Evolutionary conservation across 2,888 invertebrate species (phyloP).

Genomic region (Hirtodrosophila trivittata): DNA sequence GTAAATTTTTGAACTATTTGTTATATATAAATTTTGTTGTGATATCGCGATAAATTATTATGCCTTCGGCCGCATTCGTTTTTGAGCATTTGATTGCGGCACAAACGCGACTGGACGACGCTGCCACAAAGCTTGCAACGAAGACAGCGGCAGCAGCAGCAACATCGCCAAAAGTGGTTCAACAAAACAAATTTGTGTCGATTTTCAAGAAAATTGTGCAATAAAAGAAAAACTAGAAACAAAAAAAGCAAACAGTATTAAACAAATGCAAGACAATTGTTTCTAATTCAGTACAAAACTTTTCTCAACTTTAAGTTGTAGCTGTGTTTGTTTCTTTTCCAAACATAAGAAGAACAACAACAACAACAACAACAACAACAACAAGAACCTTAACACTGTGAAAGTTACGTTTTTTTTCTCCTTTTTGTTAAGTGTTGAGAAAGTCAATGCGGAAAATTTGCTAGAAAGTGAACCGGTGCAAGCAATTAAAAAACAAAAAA

Average conservation of each 20-base stretch:
- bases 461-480: conserved; percentile 15
- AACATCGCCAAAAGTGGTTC: conserved; percentile 22
- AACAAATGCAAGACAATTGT: conserved; percentile 38
- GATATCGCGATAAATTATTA: conserved; percentile 61
- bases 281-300: conserved; percentile 32
- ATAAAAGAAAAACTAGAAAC: conserved; percentile 43
- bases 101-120: conserved; percentile 71
- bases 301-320: too few species aligned
- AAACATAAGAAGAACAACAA: too few species aligned
- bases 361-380: too few species aligned
- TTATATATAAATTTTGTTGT: conserved; percentile 1
- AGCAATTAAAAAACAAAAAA: conserved; percentile 3
- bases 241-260: conserved; percentile 16
- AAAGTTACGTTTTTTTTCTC: conserved; percentile 15
- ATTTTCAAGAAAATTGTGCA: conserved; percentile 73
- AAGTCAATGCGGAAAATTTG: conserved; percentile 19
- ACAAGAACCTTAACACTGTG: conserved; percentile 1
- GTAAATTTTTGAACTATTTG: conserved; percentile 9
- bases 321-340: too few species aligned
- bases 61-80: conserved; percentile 83
- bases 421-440: conserved; percentile 30
- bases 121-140: conserved; percentile 24
- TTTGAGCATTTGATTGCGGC: conserved; percentile 82
- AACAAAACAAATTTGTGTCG: conserved; percentile 68
- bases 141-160: conserved; percentile 18